Conservation (phyloP, 2,888 invertebrate species). For the Unio pictorum region DNA sequence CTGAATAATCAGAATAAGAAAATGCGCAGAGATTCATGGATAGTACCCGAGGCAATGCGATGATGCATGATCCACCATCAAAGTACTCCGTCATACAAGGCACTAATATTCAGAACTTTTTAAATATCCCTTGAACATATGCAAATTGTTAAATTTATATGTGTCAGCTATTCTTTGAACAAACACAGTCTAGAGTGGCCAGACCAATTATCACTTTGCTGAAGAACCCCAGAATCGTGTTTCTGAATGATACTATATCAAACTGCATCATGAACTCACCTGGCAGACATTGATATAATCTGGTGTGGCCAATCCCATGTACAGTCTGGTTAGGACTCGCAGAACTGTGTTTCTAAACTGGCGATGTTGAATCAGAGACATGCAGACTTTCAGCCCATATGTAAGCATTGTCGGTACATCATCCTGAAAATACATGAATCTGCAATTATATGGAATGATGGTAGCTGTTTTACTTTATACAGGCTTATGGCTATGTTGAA, state of each 20-base stretch:
- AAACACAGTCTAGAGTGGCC: constrained; percentile 87
- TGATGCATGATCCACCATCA: too few species aligned
- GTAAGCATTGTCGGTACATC: constrained; percentile 91
- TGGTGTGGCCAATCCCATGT: constrained; percentile 89
- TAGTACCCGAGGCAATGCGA: too few species aligned
- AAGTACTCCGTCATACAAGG: too few species aligned
- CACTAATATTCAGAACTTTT: too few species aligned
- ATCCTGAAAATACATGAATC: constrained; percentile 74
- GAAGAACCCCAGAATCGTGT: constrained; percentile 88
- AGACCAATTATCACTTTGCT: constrained; percentile 91
- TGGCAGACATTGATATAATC: constrained; percentile 98
- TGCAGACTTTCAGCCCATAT: constrained; percentile 96
- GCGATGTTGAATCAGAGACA: constrained; percentile 95
- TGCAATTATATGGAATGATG: too few species aligned
- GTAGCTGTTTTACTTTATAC: too few species aligned
- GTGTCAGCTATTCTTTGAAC: too few species aligned
- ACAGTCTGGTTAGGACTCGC: constrained; percentile 89
- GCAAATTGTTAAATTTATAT: too few species aligned
- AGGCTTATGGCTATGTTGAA: too few species aligned
- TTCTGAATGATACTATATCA: constrained; percentile 79
- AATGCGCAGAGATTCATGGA: too few species aligned
- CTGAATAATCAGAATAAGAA: too few species aligned
- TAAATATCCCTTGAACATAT: too few species aligned
- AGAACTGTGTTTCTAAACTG: constrained; percentile 93
- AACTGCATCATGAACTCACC: constrained; percentile 47